Conservation (phyloP, 2,797 vertebrate genomes). For the Staurois parvus region DNA sequence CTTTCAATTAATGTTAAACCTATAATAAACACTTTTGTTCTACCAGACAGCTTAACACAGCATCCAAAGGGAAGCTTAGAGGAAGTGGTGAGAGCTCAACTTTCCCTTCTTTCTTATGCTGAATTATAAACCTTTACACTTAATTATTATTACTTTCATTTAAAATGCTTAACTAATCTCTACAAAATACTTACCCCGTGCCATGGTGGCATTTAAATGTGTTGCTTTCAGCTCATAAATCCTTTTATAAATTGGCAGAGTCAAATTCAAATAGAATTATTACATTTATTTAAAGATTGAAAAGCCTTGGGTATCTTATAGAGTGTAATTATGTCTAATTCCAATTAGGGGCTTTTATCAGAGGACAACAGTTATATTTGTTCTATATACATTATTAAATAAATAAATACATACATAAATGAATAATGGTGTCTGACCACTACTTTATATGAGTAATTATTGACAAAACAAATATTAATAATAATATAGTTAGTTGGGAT, state of each 20-base stretch:
- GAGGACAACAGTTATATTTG: neutral
- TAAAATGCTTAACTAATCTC: slow-evolving; percentile 56
- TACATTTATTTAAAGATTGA: neutral
- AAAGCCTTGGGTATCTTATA: neutral
- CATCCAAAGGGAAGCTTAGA: slow-evolving; percentile 58
- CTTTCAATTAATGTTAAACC: slow-evolving; percentile 61
- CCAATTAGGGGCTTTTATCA: neutral
- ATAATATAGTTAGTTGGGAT: neutral
- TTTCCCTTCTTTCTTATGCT: slow-evolving; percentile 33
- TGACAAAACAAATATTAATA: neutral
- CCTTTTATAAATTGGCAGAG: slow-evolving; percentile 15
- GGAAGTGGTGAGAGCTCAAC: slow-evolving; percentile 42
- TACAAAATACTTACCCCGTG: slow-evolving; percentile 38
- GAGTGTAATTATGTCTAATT: neutral
- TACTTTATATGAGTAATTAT: neutral
- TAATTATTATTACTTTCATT: slow-evolving; percentile 59
- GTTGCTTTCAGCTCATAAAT: slow-evolving; percentile 36
- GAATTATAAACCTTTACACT: slow-evolving; percentile 54
- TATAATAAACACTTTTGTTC: slow-evolving; percentile 62
- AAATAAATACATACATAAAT: too few species aligned
- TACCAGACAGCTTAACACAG: slow-evolving; percentile 52
- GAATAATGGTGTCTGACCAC: neutral
- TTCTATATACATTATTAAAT: neutral
- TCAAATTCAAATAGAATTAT: slow-evolving; percentile 8
- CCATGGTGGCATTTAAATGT: slow-evolving; percentile 39